phyloP scores from a whole-genome alignment of 2,113 vertebrate species.

The Percina caprodes region DNA sequence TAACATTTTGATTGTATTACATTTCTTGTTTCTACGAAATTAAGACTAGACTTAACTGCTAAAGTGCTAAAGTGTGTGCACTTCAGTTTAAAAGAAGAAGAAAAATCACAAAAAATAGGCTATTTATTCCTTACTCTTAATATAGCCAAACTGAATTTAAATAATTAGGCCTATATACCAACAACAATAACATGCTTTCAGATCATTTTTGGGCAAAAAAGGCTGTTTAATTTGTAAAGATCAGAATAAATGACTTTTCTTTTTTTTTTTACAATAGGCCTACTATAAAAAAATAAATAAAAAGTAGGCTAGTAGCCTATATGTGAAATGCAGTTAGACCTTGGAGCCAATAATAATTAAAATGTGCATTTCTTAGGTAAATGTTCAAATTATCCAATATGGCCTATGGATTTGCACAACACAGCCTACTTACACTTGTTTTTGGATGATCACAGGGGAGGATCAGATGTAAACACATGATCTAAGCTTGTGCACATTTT shows the following conservation, averaged over 20 bases:
- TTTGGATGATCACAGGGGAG: neutral
- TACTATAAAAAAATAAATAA: neutral
- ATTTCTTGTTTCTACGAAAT: neutral
- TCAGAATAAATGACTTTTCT: neutral
- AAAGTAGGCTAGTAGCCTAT: neutral
- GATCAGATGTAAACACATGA: conserved; percentile 2
- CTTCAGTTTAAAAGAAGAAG: no score
- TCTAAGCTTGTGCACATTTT: neutral
- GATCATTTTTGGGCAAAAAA: neutral
- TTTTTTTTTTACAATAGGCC: no score
- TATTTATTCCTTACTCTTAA: neutral
- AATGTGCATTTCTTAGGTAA: neutral
- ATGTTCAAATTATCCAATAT: neutral
- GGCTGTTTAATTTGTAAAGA: no score
- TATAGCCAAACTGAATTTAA: neutral
- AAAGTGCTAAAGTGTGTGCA: neutral
- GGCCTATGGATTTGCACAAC: neutral
- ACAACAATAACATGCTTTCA: neutral
- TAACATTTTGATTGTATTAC: neutral
- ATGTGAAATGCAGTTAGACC: neutral
- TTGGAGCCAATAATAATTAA: neutral
- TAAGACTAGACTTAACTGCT: neutral
- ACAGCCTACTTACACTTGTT: neutral
- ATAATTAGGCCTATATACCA: neutral
- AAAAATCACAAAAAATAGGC: neutral